phyloP scores from a whole-genome alignment of 2,113 vertebrate species.

The Ia io region DNA sequence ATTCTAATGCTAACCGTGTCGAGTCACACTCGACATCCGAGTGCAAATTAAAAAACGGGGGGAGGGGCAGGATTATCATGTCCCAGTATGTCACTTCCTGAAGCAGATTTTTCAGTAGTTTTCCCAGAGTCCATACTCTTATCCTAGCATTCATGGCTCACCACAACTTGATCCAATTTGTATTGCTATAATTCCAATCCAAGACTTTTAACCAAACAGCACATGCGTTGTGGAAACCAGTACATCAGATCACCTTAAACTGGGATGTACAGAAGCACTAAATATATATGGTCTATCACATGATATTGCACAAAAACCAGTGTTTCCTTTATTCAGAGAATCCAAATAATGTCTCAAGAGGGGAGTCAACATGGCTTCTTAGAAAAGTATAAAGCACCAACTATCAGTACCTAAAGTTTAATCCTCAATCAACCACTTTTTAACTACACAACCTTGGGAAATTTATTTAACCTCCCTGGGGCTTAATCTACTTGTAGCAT shows the following conservation, averaged over 20 bases:
- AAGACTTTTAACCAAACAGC: background rate
- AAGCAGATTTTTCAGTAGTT: conserved; percentile 4
- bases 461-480: background rate
- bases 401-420: background rate
- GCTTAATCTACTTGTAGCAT: background rate
- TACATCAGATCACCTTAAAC: background rate
- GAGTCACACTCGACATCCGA: too few species aligned
- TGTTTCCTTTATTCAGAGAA: conserved; percentile 8
- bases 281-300: background rate
- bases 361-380: background rate
- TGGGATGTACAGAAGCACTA: background rate
- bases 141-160: background rate
- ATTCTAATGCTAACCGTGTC: too few species aligned
- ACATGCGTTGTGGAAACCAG: conserved; percentile 6
- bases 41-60: background rate
- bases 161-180: background rate
- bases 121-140: background rate
- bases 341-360: background rate
- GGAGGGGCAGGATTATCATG: background rate
- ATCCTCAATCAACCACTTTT: background rate
- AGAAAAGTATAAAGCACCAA: background rate
- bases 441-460: background rate
- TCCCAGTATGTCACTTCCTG: background rate
- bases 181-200: background rate
- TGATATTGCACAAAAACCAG: background rate